Conservation (phyloP, 2,888 invertebrate genomes). For the Drosophila fungiperda region DNA sequence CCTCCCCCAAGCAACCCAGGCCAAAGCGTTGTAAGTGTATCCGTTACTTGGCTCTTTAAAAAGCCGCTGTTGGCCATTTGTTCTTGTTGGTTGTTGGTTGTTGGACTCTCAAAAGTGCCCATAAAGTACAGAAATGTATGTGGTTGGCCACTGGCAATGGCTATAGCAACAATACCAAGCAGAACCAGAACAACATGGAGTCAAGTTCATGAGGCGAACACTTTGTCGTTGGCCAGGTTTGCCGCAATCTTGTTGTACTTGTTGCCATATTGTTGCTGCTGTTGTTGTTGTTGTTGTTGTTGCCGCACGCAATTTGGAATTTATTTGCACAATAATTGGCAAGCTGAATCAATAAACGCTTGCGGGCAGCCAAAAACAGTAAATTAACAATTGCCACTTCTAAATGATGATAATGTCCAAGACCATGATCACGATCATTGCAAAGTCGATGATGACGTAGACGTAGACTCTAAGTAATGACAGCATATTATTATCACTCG, state of each 20-base stretch:
- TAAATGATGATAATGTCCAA: constrained; percentile 31
- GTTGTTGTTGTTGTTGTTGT: constrained; percentile 25
- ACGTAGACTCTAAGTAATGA: constrained; percentile 4
- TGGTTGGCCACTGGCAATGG: constrained; percentile 57
- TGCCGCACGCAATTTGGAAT: constrained; percentile 77
- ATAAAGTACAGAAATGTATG: constrained; percentile 76
- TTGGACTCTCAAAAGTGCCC: constrained; percentile 64
- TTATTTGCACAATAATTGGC: constrained; percentile 80
- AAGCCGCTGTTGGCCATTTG: constrained; percentile 52
- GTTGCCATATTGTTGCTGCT: constrained; percentile 22
- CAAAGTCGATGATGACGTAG: constrained; percentile 5
- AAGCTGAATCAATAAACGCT: constrained; percentile 79
- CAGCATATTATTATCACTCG: neutral
- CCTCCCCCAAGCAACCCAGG: neutral
- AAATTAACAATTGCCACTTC: constrained; percentile 76
- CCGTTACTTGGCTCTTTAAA: constrained; percentile 62
- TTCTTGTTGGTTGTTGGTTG: constrained; percentile 52
- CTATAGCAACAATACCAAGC: constrained; percentile 38
- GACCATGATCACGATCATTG: constrained; percentile 7
- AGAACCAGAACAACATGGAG: constrained; percentile 34
- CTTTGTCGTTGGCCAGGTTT: constrained; percentile 50
- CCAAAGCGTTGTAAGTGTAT: constrained; percentile 32
- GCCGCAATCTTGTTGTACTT: constrained; percentile 35
- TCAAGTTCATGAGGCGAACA: constrained; percentile 58
- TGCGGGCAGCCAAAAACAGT: constrained; percentile 68